Evolutionary conservation across 2,797 vertebrate species (phyloP), one percentile per base, ranked within the genome.

Genomic region (Notoglanidium macrostoma): DNA sequence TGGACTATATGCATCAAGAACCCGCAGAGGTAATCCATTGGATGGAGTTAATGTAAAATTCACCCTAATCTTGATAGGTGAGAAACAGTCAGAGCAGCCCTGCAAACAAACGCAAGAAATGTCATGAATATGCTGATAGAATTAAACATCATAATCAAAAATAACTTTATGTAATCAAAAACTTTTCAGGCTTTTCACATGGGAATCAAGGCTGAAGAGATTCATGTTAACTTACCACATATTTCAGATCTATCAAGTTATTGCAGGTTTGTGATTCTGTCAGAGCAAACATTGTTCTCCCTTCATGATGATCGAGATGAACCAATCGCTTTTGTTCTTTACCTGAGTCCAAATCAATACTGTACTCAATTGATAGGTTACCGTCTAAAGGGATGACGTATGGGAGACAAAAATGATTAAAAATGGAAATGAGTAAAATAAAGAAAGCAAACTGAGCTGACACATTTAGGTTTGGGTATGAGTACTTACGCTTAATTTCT

Each of bases 291-390:
- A 0, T 74, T 3, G 1, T 23, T 26, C 23, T 73, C 29, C 65
- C 59, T 44, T 73, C 17, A 59, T 78, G 10, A n/a, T 2, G 29
- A 0, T 92, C 49, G 0, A 2, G 72, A 87, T 91, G 93, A 85
- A 78, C 87, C 0, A 95, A 87, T 29, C 96, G 94, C 84, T 91
- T 95, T 89, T 91, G 88, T 23, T 90, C 87, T 90, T 93, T 95
- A 29, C 6, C 61, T 85, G 88, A 88, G 61, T 97, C 96, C 88
- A 96, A 89, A 0, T 95, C 93, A 92, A 96, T 74, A 0, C 88
- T 89, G 90, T 94, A 95, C 29, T 65, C 14, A 87, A 95, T 46
- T 23, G 14, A 15, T 67, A 93, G 78, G 3, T 90, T 81, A 49
- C 35, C 59, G 81, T 14, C 86, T 85, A 59, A 88, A 89, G 70